Conservation (phyloP, 2,113 vertebrate species). For the Grantiella picta region DNA sequence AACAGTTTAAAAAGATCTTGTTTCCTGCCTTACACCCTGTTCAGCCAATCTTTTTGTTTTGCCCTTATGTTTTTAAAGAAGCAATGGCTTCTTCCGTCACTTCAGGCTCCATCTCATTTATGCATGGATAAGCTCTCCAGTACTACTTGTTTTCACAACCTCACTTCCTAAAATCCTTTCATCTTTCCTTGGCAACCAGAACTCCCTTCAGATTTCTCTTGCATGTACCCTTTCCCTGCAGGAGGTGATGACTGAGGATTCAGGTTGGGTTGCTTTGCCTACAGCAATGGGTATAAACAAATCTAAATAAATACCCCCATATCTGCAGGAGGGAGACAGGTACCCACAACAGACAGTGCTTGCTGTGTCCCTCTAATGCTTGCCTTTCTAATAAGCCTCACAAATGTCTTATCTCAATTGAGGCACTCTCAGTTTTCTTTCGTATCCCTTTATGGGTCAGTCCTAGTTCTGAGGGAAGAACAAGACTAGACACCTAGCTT, state of each 20-base stretch:
- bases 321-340: not conserved
- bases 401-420: not conserved
- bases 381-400: not conserved
- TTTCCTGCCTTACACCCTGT: not conserved
- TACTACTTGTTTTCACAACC: constrained; percentile 19
- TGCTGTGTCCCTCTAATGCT: not conserved
- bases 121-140: constrained; percentile 17
- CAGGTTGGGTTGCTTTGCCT: not conserved
- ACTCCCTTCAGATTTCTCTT: not conserved
- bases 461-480: not conserved
- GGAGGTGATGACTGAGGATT: not conserved
- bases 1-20: not conserved
- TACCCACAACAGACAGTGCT: not conserved
- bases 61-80: not conserved
- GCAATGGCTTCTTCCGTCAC: not conserved
- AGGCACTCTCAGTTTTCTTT: not conserved
- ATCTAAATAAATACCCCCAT: not conserved
- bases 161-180: constrained; percentile 28
- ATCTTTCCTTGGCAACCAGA: constrained; percentile 4
- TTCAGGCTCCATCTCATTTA: constrained; percentile 21
- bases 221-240: not conserved
- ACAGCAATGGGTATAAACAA: not conserved
- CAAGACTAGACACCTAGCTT: not conserved
- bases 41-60: not conserved
- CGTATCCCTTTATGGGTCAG: not conserved